Conservation (phyloP, 1,140 invertebrate species). For the Bursaphelenchus mucronatus region DNA sequence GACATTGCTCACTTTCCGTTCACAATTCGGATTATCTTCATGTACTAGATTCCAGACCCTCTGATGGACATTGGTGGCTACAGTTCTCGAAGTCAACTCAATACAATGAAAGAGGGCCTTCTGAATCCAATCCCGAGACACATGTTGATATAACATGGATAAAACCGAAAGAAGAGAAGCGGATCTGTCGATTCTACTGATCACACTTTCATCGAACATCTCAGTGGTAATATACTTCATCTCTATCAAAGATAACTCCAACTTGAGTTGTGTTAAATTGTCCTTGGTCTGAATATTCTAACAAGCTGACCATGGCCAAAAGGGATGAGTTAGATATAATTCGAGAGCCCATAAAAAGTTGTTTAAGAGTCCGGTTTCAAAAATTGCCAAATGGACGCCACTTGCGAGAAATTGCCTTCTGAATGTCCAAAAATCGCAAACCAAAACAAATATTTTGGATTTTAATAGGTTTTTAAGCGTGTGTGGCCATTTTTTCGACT, state of each 20-base stretch:
- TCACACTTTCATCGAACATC: conserved; percentile 9
- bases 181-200: conserved; percentile 10
- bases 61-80: conserved; percentile 24
- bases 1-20: conserved; percentile 13
- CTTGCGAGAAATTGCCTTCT: no score
- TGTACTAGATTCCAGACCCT: conserved; percentile 27
- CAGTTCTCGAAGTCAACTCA: conserved; percentile 19
- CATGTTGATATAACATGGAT: conserved; percentile 16
- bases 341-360: no score
- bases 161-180: conserved; percentile 16
- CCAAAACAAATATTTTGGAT: no score
- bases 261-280: conserved; percentile 8
- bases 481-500: no score
- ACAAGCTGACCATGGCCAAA: no score
- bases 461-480: no score
- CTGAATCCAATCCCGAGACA: conserved; percentile 23
- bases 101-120: conserved; percentile 27
- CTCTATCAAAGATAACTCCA: conserved; percentile 19
- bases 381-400: no score
- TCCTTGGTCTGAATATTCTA: conserved; percentile 6
- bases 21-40: conserved; percentile 23
- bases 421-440: no score
- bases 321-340: no score
- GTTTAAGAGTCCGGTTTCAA: no score
- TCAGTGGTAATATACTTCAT: conserved; percentile 23